Base-by-base conservation (phyloP, 2,888 invertebrate genomes). In the Sarcophaga carnaria region DNA sequence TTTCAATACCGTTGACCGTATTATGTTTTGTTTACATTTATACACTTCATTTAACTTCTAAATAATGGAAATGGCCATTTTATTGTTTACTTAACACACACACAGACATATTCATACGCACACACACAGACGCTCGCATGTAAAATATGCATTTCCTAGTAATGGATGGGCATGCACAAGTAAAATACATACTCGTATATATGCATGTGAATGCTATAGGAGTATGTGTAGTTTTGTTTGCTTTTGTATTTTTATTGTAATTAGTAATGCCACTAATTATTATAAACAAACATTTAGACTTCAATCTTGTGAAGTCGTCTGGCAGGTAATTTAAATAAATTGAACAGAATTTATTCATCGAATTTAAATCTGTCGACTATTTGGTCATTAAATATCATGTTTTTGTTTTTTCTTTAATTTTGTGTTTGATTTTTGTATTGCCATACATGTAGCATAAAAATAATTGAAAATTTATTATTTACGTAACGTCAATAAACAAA, bases 1-100 rank as follows among this genome's bases (percentile, higher is more conserved):
- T 83, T 80, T 71, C 81, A 70, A 76, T 75, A 83, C 82, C 86
- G 66, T 79, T 83, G 64, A 86, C 86, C 60, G 71, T 82, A 86
- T 76, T 70, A 85, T 84, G 74, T 72, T 80, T 85, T 89, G 91
- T 91, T 91, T 90, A 89, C 91, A 88, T 91, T 90, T 90, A 89
- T 87, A 88, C 89, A 90, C 90, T 90, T 89, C 90, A 91, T 91
- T 92, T 78, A 77, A 83, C 27, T 78, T 83, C 62, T 75, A 87
- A 87, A 87, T 81, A 87, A 83, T 87, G 83, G 67, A 81, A 70
- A 54, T 80, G 59, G 64, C 62, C 70, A 85, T 81, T 81, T 67
- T 69, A 63, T 67, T 81, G 60, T 71, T 27, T 37, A 54, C 17
- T 54, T 54, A 14, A 54, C 54, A 37, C 45, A 22, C 37, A 45